A percentile compares a stretch with the other conserved stretches of the same genome.
Evolutionary conservation across 2,113 vertebrate genomes (phyloP).

Genomic region (Vombatus ursinus): DNA sequence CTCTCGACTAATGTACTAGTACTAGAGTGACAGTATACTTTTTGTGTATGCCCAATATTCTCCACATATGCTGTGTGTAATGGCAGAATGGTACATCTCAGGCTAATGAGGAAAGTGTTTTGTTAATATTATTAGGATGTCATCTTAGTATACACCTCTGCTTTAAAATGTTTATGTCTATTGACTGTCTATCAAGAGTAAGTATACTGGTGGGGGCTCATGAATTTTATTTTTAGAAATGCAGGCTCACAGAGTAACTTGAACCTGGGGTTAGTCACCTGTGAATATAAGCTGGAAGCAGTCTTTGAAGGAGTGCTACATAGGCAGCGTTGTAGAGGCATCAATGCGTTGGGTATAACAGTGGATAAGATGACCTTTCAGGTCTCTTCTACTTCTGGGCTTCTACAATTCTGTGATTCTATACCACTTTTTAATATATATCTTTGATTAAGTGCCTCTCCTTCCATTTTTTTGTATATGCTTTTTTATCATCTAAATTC

Average conservation of each 20-base stretch:
- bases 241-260: neutral
- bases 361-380: neutral
- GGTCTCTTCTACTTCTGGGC: neutral
- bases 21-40: neutral
- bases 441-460: neutral
- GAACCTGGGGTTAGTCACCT: neutral
- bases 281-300: neutral
- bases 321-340: neutral
- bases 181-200: neutral
- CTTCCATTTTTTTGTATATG: neutral
- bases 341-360: neutral
- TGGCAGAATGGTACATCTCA: neutral
- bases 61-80: neutral
- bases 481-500: neutral
- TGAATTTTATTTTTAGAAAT: neutral
- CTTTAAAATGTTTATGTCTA: neutral
- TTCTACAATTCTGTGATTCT: neutral
- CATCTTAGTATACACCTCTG: neutral
- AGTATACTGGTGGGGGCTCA: neutral
- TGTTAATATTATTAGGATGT: neutral
- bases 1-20: neutral
- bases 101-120: neutral
- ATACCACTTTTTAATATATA: neutral
- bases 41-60: neutral
- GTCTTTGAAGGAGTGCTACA: neutral